These are phyloP conservation scores for Coptodon bakossiorum DNA, from an alignment of 2,113 vertebrate species.

Conservation along the genomic window DNA sequence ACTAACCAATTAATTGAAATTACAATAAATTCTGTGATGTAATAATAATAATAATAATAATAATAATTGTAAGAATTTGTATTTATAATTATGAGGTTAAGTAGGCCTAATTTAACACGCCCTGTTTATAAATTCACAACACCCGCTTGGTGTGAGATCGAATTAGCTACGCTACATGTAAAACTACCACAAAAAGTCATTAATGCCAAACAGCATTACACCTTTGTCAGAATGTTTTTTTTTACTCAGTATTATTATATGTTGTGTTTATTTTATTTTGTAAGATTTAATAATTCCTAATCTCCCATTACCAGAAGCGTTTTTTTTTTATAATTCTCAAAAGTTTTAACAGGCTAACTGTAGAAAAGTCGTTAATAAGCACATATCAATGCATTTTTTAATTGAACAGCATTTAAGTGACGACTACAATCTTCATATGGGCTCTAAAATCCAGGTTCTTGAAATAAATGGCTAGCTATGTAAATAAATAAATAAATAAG, in stretches of 20 bases:
- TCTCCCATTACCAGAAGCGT: background rate
- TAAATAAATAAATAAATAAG: background rate
- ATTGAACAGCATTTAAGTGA: background rate
- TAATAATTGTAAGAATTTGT: background rate
- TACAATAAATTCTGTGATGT: background rate
- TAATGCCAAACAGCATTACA: background rate
- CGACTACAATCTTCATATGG: background rate
- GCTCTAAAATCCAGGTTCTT: background rate
- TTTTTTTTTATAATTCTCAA: background rate
- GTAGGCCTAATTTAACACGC: background rate
- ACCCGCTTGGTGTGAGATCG: background rate
- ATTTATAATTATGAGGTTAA: background rate
- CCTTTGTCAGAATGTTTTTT: fast-evolving
- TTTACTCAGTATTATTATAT: background rate
- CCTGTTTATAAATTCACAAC: background rate
- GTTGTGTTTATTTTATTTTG: background rate
- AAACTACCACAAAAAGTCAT: background rate
- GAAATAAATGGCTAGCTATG: background rate
- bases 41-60: background rate
- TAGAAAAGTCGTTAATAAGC: background rate
- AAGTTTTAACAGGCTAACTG: background rate
- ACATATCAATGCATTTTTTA: background rate
- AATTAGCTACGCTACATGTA: fast-evolving
- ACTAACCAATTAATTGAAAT: background rate
- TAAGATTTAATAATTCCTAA: background rate